phyloP scores from a whole-genome alignment of 2,888 invertebrate genomes.

The Pimpla rufipes region DNA sequence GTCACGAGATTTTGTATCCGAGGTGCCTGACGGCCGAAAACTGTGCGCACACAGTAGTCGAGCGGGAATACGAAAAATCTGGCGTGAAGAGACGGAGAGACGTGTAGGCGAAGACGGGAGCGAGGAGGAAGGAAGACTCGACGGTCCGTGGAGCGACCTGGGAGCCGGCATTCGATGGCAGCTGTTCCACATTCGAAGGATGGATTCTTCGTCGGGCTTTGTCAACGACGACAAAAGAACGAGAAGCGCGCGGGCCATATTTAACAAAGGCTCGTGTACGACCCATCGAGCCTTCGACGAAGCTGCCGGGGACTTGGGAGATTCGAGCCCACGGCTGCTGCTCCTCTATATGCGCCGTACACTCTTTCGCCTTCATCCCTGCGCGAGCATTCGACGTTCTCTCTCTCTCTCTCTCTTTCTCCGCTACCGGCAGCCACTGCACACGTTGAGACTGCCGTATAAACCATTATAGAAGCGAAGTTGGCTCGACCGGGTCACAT shows the following conservation, averaged over 20 bases:
- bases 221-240: constrained; percentile 81
- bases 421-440: too few relatives aligned
- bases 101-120: neutral
- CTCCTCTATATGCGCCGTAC: constrained; percentile 12
- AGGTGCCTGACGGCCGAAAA: constrained; percentile 8
- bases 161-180: constrained; percentile 83
- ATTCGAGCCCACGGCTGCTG: constrained; percentile 26
- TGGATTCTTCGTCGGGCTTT: constrained; percentile 84
- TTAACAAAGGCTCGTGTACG: constrained; percentile 62
- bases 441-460: constrained; percentile 21
- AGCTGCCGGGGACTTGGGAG: constrained; percentile 9
- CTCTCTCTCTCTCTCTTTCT: too few relatives aligned
- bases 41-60: neutral
- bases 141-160: constrained; percentile 66
- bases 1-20: neutral
- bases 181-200: constrained; percentile 85
- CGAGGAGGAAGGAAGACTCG: constrained; percentile 11
- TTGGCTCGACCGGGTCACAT: constrained; percentile 13
- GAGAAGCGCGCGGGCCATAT: constrained; percentile 70
- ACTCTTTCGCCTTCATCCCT: constrained; percentile 27
- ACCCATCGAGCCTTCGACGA: constrained; percentile 62
- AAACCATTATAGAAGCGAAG: constrained; percentile 26
- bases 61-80: constrained; percentile 34
- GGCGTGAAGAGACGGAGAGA: neutral
- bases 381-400: constrained; percentile 40